Conservation (phyloP, 2,888 invertebrate genomes). For the Cenopis cana region DNA sequence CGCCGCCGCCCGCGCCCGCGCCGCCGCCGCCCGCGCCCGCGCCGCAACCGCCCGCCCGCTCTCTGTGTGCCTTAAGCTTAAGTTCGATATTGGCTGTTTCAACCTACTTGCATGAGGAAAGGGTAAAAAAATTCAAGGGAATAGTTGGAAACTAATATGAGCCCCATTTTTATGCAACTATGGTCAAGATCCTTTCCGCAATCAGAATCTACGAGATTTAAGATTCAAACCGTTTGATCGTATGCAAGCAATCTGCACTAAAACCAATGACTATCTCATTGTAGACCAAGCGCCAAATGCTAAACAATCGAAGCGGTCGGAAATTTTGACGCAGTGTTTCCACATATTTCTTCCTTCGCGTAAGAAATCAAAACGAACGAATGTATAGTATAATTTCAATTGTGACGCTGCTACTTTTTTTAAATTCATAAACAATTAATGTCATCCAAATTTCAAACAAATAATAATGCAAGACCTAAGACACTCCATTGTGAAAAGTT, state of each 20-base stretch:
- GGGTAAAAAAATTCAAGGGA: not conserved
- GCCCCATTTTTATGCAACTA: constrained; percentile 3
- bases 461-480: too few species aligned
- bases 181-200: constrained; percentile 10
- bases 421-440: not conserved
- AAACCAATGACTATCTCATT: constrained; percentile 28
- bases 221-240: constrained; percentile 40
- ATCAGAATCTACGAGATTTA: constrained; percentile 26
- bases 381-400: too few species aligned
- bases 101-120: not conserved
- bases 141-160: constrained; percentile 12
- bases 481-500: too few species aligned
- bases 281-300: not conserved
- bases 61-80: too few species aligned
- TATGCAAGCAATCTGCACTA: constrained; percentile 44
- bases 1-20: too few species aligned
- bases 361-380: too few species aligned
- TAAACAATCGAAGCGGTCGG: not conserved
- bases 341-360: too few species aligned
- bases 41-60: too few species aligned
- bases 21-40: too few species aligned
- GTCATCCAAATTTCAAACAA: too few species aligned
- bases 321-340: not conserved
- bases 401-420: not conserved
- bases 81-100: too few species aligned